phyloP scores from a whole-genome alignment of 2,888 invertebrate species.

The Venusia cambrica region DNA sequence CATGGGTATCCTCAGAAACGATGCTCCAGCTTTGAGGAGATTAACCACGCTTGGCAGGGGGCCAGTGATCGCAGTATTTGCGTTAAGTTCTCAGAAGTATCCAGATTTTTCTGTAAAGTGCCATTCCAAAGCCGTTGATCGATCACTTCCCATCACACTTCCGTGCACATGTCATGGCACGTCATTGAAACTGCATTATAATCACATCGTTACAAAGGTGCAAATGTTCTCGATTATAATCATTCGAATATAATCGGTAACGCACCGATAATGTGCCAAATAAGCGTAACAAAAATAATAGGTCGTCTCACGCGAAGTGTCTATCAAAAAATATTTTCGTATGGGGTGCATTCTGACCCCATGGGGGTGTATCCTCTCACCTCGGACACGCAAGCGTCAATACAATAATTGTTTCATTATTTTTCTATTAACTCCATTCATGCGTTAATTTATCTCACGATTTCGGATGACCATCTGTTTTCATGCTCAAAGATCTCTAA shows the following conservation, averaged over 20 bases:
- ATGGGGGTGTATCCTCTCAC: conserved; percentile 48
- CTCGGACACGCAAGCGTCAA: conserved; percentile 68
- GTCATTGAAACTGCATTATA: conserved; percentile 54
- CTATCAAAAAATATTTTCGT: conserved; percentile 78
- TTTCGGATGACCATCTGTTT: conserved; percentile 20
- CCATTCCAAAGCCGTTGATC: conserved; percentile 10
- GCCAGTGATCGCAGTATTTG: too few species aligned
- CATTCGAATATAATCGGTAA: conserved; percentile 62
- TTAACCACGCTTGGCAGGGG: too few species aligned
- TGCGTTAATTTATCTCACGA: conserved; percentile 52
- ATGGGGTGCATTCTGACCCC: conserved; percentile 60
- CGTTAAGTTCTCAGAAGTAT: too few species aligned
- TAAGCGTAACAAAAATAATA: conserved; percentile 58
- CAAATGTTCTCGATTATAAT: conserved; percentile 60
- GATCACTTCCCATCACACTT: conserved; percentile 17
- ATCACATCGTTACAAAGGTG: conserved; percentile 65
- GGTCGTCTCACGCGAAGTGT: conserved; percentile 75
- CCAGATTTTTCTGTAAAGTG: conserved; percentile 7
- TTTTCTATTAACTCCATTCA: conserved; percentile 76
- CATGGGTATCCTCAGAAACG: too few species aligned
- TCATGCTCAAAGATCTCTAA: conserved; percentile 8
- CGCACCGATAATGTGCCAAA: conserved; percentile 76
- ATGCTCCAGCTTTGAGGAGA: too few species aligned
- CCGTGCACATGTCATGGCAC: conserved; percentile 47
- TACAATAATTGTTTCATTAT: conserved; percentile 78